Conservation (phyloP, 2,113 vertebrate genomes). For the Perca schrenkii region DNA sequence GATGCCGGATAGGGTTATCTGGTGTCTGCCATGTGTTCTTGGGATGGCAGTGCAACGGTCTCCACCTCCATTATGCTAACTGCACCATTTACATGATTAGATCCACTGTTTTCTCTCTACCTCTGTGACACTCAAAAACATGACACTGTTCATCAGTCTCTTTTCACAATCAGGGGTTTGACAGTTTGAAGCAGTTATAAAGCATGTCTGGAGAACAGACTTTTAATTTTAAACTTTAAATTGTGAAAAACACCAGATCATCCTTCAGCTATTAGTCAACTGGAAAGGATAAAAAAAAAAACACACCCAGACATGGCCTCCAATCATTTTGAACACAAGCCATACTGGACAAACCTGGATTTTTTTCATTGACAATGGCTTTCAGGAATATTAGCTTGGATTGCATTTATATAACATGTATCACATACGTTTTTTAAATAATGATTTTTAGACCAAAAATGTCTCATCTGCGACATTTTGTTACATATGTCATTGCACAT, state of each 20-base stretch:
- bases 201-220: not conserved
- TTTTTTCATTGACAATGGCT: not conserved
- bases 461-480: not conserved
- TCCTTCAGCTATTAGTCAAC: not conserved
- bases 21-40: constrained; percentile 17
- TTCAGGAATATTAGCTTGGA: not conserved
- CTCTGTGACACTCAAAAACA: not conserved
- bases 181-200: not conserved
- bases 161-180: not conserved
- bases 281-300: constrained; percentile 9
- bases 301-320: not conserved
- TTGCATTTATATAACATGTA: not conserved
- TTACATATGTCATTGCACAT: no score
- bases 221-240: not conserved
- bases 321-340: not conserved
- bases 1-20: constrained; percentile 4
- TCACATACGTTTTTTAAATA: not conserved
- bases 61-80: constrained; percentile 22
- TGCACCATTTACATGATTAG: constrained; percentile 5
- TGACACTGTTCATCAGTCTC: not conserved
- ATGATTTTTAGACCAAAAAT: not conserved
- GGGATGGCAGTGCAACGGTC: not conserved
- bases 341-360: not conserved
- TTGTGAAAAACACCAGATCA: not conserved
- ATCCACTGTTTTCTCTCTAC: not conserved